Percentiles rank a stretch among this genome's conserved stretches.
phyloP scores from a whole-genome alignment of 2,113 vertebrate species.

The Chloropsis cyanopogon region DNA sequence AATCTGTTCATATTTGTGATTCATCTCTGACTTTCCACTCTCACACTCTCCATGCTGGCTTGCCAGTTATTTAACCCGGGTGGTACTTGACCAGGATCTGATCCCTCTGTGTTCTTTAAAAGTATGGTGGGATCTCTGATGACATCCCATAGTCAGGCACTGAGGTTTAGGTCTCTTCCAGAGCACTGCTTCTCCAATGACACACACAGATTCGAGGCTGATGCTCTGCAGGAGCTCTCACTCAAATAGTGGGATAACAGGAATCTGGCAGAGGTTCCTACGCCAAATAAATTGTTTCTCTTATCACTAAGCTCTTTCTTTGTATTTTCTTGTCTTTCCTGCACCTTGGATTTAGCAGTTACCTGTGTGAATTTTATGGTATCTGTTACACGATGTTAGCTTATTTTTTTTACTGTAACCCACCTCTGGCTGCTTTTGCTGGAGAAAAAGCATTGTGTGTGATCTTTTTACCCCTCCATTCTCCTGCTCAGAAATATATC shows the following conservation, averaged over 20 bases:
- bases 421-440: background rate
- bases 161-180: background rate
- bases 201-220: background rate
- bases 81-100: background rate
- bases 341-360: background rate
- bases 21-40: background rate
- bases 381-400: background rate
- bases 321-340: background rate
- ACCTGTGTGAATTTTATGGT: background rate
- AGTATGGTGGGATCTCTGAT: background rate
- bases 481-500: constrained; percentile 4
- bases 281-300: background rate
- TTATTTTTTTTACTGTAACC: background rate
- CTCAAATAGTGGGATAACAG: background rate
- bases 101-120: background rate
- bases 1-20: background rate
- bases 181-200: background rate
- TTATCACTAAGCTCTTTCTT: background rate
- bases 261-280: background rate
- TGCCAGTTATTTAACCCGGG: background rate
- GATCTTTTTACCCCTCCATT: background rate
- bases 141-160: background rate
- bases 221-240: background rate
- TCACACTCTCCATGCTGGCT: background rate
- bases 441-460: background rate